Percentiles rank a stretch among this genome's conserved stretches.
These are phyloP conservation scores for Cardiocondyla obscurior DNA, from an alignment of 1,140 invertebrate species.

Conservation along the genomic window DNA sequence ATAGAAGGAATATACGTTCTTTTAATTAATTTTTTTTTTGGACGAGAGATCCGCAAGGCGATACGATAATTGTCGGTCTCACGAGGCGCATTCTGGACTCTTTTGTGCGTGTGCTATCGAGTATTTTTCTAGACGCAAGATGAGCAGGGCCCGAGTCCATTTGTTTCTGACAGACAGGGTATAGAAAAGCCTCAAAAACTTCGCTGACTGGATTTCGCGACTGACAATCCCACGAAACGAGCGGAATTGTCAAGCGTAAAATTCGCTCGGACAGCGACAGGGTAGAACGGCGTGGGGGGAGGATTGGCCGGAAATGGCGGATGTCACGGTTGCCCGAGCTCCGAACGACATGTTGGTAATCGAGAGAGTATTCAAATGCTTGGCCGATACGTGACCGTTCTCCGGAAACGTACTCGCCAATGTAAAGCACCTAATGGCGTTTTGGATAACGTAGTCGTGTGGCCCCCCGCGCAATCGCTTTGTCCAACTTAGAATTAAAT, in stretches of 20 bases:
- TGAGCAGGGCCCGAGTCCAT: constrained; percentile 43
- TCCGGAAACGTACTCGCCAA: constrained; percentile 37
- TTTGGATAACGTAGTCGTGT: constrained; percentile 46
- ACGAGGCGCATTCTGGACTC: neutral
- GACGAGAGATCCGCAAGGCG: neutral
- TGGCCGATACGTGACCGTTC: constrained; percentile 65
- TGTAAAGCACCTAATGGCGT: constrained; percentile 56
- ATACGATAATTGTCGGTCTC: neutral
- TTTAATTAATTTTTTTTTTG: neutral
- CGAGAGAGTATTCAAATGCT: constrained; percentile 69
- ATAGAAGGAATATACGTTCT: neutral
- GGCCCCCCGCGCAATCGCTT: constrained; percentile 7
- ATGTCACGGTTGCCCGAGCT: constrained; percentile 60
- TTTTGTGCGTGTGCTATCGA: neutral
- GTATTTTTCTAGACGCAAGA: constrained; percentile 24
- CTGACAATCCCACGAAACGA: constrained; percentile 65
- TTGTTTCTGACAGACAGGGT: constrained; percentile 51
- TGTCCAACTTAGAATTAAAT: constrained; percentile 44
- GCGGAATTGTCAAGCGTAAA: constrained; percentile 55
- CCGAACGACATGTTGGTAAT: constrained; percentile 68
- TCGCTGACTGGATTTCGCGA: constrained; percentile 65
- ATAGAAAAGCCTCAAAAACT: constrained; percentile 60
- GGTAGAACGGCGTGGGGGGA: neutral
- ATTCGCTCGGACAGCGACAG: constrained; percentile 27
- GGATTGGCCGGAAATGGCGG: constrained; percentile 54